Percentiles rank a stretch among this genome's conserved stretches.
Conservation (phyloP, 1,140 invertebrate species). For the Nephila pilipes region DNA sequence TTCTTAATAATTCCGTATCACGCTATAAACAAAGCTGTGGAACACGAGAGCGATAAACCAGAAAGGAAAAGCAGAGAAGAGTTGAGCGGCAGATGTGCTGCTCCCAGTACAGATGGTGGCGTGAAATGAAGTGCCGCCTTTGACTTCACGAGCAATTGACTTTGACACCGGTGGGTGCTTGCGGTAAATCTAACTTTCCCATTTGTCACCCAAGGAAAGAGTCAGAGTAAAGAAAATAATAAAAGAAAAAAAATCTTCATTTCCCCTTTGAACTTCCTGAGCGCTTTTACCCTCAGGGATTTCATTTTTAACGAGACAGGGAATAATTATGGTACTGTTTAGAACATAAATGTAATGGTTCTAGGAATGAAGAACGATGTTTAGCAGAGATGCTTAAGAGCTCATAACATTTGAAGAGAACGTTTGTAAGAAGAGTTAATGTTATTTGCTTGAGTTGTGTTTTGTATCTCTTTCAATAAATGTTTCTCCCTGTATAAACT, state of each 20-base stretch:
- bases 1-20: constrained; percentile 47
- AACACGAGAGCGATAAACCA: constrained; percentile 23
- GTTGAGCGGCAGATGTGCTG: constrained; percentile 69
- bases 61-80: constrained; percentile 31
- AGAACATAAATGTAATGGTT: background rate
- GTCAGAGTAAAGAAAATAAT: background rate
- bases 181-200: constrained; percentile 63
- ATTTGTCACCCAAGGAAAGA: constrained; percentile 40
- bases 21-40: constrained; percentile 34
- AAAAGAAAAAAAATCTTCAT: background rate
- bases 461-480: background rate
- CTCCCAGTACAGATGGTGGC: constrained; percentile 66
- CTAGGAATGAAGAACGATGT: background rate
- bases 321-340: constrained; percentile 9
- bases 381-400: background rate
- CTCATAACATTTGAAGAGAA: background rate
- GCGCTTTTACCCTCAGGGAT: constrained; percentile 10
- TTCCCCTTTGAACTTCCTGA: constrained; percentile 26
- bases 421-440: background rate
- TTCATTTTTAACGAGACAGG: background rate
- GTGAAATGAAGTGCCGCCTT: constrained; percentile 70
- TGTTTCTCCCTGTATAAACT: background rate
- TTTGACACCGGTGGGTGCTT: constrained; percentile 71
- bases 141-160: constrained; percentile 74
- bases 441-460: background rate